Base-by-base conservation (phyloP, 2,113 vertebrate genomes). In the Gallinago paraguaiae region DNA sequence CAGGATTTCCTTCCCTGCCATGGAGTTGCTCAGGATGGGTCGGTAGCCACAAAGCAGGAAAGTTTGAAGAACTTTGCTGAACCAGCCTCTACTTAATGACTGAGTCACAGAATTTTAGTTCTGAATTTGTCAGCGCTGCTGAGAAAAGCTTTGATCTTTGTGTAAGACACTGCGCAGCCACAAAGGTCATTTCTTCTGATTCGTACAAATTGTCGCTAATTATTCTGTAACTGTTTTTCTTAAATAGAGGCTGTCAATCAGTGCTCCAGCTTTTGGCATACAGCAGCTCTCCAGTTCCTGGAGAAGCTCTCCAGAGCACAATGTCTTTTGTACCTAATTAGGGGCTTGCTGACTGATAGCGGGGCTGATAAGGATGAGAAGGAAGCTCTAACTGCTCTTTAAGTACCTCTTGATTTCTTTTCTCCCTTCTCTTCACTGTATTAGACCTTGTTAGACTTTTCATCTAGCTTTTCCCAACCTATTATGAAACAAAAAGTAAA, bases 311-410 rank as follows among this genome's bases (percentile, higher is more conserved):
- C 86, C 6, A 5, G 37, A 87, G 91, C 93, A 87, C 86, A 91
- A 45, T 56, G 68, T 76, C 79, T 88, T 94, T 94, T 81, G 82
- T 93, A 56, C 63, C 90, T 94, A 89, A 96, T 96, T 41, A 87
- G 0, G 31, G 59, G 45, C 65, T 88, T 46, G 95, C 91, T 95
- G 96, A 91, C 48, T 88, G 96, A 96, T 92, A 76, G 74, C 93
- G 45, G 27, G 6, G 96, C 92, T 72, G 95, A 95, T 96, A 96
- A 92, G 79, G 76, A 31, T 57, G 86, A 92, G 79, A n/a, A 81
- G 86, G 96, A 91, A 95, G 86, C 81, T 89, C 78, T 17, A 71
- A 82, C 80, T 91, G 86, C 93, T 96, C 92, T 85, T 82, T 79
- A 95, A 96, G 90, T 61, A 76, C 90, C 92, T 87, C 83, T 92